Percentiles rank a stretch among this genome's conserved stretches.
Evolutionary conservation across 2,113 vertebrate genomes (phyloP).

Genomic region (Gorilla gorilla): DNA sequence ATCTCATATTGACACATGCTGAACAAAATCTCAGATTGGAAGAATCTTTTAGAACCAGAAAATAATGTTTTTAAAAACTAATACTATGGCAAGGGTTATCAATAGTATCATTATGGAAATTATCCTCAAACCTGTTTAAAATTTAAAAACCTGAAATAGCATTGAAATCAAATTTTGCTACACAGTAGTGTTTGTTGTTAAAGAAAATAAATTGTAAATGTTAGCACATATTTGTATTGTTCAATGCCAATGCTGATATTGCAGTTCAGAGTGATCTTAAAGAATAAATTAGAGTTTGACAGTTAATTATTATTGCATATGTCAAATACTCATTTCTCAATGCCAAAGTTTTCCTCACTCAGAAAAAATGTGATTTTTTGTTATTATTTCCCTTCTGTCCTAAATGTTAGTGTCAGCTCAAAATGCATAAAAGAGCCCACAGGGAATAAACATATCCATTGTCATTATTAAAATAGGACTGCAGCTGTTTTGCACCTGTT

Average conservation of each 20-base stretch:
- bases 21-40: not conserved
- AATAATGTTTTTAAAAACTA: not conserved
- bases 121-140: not conserved
- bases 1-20: not conserved
- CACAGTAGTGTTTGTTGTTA: not conserved
- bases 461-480: slow-evolving; percentile 30
- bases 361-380: slow-evolving; percentile 1
- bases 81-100: not conserved
- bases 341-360: not conserved
- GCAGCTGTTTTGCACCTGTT: slow-evolving; percentile 64
- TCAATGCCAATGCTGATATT: not conserved
- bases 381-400: slow-evolving; percentile 52
- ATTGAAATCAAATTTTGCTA: not conserved
- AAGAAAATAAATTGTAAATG: not conserved
- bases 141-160: not conserved
- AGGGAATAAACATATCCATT: slow-evolving; percentile 13
- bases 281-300: slow-evolving; percentile 21
- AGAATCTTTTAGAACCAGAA: not conserved
- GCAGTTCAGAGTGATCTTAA: not conserved
- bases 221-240: not conserved
- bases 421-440: slow-evolving; percentile 19
- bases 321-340: slow-evolving; percentile 1
- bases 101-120: not conserved
- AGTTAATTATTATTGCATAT: not conserved
- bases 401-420: slow-evolving; percentile 57